Evolutionary conservation across 2,113 vertebrate genomes (phyloP).

Genomic region (Ploceus nigricollis): DNA sequence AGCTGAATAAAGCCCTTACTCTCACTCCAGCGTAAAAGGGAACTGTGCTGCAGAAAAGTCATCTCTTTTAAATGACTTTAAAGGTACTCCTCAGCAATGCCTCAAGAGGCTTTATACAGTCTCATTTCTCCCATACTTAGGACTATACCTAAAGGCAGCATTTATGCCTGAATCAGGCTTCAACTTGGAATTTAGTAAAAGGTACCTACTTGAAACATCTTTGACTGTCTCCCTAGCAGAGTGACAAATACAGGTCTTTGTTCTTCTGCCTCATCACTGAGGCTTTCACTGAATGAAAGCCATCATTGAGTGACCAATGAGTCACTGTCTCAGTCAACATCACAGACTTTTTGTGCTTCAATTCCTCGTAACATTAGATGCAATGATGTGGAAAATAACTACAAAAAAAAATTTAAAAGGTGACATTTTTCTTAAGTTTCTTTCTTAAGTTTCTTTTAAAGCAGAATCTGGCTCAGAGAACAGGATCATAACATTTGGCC

Average conservation of each 20-base stretch:
- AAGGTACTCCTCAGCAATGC: background rate
- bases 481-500: background rate
- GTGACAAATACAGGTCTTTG: background rate
- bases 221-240: background rate
- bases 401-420: background rate
- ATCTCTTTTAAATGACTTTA: background rate
- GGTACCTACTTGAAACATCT: background rate
- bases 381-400: background rate
- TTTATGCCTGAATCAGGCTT: background rate
- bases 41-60: background rate
- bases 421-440: background rate
- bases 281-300: background rate
- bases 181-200: background rate
- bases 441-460: background rate
- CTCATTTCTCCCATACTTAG: background rate
- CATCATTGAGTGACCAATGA: background rate
- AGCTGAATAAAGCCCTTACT: background rate
- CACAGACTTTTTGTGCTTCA: background rate
- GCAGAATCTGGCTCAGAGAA: background rate
- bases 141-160: background rate
- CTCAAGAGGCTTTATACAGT: background rate
- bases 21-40: background rate
- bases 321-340: background rate
- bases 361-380: background rate
- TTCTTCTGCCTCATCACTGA: background rate